A percentile compares a stretch with the other conserved stretches of the same genome.
phyloP scores from a whole-genome alignment of 2,888 invertebrate species.

The Syritta pipiens region DNA sequence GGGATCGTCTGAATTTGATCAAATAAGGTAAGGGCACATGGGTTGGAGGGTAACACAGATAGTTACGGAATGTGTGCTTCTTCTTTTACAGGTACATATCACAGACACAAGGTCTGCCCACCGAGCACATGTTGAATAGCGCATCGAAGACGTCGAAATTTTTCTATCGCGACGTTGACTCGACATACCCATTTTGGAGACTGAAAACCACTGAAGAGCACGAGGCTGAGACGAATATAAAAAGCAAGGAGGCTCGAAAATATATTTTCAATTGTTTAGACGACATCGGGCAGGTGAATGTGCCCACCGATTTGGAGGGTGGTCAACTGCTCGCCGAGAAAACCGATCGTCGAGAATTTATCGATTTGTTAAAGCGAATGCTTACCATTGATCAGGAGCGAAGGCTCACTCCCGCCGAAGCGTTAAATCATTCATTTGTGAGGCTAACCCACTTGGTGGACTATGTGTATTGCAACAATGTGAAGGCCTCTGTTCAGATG shows the following conservation, averaged over 20 bases:
- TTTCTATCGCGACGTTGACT: constrained; percentile 97
- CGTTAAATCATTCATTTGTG: constrained; percentile 96
- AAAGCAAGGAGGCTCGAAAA: constrained; percentile 99
- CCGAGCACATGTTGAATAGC: constrained; percentile 97
- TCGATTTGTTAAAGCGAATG: constrained; percentile 98
- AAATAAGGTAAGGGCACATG: constrained; percentile 85
- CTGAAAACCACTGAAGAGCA: constrained; percentile 98
- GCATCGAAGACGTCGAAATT: constrained; percentile 99
- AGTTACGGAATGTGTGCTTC: neutral
- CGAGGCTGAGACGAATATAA: constrained; percentile 97
- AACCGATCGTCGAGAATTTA: constrained; percentile 97
- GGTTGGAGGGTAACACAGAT: neutral
- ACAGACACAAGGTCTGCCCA: constrained; percentile 98
- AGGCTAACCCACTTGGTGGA: constrained; percentile 95
- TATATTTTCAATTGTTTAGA: constrained; percentile 99
- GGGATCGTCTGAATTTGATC: constrained; percentile 99
- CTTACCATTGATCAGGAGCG: constrained; percentile 98
- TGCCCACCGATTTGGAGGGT: constrained; percentile 97
- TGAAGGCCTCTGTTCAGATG: constrained; percentile 98
- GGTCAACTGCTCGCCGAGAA: constrained; percentile 98
- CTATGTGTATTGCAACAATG: constrained; percentile 97
- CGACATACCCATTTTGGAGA: constrained; percentile 92
- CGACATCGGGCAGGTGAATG: constrained; percentile 98
- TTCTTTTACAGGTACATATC: constrained; percentile 86
- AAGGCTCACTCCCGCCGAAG: constrained; percentile 96